These are phyloP conservation scores for Dendropsophus ebraccatus DNA, from an alignment of 2,113 vertebrate species.

Conservation along the genomic window DNA sequence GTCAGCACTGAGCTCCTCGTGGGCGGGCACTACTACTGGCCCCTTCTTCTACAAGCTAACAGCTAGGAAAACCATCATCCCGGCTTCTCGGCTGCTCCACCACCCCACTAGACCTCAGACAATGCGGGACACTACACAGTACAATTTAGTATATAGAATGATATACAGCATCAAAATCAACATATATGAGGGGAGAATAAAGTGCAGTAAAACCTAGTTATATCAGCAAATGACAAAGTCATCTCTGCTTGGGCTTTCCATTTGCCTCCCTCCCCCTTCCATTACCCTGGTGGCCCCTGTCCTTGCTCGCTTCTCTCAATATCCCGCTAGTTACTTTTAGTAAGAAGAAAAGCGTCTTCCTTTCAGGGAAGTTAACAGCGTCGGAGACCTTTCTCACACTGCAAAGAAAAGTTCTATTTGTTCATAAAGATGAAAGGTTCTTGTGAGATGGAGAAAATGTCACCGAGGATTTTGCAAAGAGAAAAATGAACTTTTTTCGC, in stretches of 20 bases:
- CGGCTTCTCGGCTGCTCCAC: too few species aligned
- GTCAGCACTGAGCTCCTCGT: too few species aligned
- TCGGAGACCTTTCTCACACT: constrained; percentile 22
- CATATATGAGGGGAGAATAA: too few species aligned
- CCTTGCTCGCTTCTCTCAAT: background rate
- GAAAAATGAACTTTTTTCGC: constrained; percentile 42
- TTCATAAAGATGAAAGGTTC: constrained; percentile 47
- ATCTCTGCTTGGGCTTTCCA: background rate
- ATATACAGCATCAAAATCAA: too few species aligned
- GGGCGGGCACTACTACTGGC: too few species aligned
- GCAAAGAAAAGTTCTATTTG: constrained; percentile 42
- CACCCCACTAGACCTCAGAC: too few species aligned
- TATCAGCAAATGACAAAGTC: background rate
- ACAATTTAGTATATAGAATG: too few species aligned
- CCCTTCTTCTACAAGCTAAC: too few species aligned
- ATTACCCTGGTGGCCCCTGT: background rate
- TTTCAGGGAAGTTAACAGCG: constrained; percentile 27
- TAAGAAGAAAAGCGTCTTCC: constrained; percentile 7
- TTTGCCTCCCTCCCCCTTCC: background rate
- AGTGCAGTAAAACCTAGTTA: background rate
- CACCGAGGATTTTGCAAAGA: constrained; percentile 26
- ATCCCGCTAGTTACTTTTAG: background rate
- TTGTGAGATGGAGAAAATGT: constrained; percentile 45
- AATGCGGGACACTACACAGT: too few species aligned
- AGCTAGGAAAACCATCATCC: too few species aligned